These are phyloP conservation scores for Oligia fasciuncula DNA, from an alignment of 2,888 invertebrate genomes.

Conservation along the genomic window DNA sequence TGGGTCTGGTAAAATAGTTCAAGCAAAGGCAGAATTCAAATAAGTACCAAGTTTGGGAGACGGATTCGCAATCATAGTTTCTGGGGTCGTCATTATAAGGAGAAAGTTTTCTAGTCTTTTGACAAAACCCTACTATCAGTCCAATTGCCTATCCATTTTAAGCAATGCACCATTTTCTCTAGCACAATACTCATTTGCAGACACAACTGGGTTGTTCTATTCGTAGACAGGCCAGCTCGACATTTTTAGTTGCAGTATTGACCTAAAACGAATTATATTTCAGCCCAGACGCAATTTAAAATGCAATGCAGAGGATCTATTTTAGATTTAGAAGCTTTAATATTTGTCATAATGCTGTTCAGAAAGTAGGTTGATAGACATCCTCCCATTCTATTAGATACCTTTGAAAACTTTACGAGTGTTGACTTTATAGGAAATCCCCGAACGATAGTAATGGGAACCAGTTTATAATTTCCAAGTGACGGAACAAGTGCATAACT, in stretches of 20 bases:
- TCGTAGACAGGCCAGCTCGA: slow-evolving; percentile 21
- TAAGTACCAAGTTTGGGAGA: background rate
- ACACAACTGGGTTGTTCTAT: slow-evolving; percentile 34
- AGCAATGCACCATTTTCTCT: slow-evolving; percentile 10
- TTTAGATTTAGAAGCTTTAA: background rate
- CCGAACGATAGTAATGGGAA: background rate
- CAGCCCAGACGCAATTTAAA: slow-evolving; percentile 31
- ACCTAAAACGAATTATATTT: slow-evolving; percentile 41
- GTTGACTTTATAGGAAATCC: background rate
- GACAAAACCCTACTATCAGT: background rate
- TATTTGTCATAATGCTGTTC: slow-evolving; percentile 12
- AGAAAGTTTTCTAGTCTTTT: background rate
- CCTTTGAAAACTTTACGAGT: background rate
- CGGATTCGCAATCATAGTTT: background rate
- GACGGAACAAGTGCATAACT: background rate
- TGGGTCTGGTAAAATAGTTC: too few relatives aligned
- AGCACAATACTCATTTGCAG: background rate
- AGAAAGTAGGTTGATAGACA: background rate
- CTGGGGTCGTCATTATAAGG: background rate
- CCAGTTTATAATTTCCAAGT: background rate
- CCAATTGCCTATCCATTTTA: slow-evolving; percentile 7
- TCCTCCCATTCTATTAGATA: background rate
- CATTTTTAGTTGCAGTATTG: slow-evolving; percentile 42
- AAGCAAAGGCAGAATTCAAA: background rate
- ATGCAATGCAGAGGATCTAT: slow-evolving; percentile 41